Base-by-base conservation (phyloP, 2,888 invertebrate species). In the Andrena trimmerana region DNA sequence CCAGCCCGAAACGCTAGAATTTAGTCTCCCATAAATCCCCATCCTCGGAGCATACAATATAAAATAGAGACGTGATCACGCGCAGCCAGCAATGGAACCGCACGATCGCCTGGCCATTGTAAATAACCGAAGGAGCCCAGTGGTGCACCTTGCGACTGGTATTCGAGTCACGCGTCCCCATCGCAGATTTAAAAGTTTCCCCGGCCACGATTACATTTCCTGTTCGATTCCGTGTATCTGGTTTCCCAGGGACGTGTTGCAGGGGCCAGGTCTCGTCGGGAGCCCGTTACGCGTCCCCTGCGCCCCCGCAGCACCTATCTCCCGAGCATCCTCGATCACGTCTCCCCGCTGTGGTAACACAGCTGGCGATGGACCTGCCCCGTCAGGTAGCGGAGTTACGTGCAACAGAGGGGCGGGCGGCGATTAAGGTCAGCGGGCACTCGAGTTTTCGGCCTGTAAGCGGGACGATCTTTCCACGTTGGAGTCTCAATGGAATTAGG, bases 381-480 rank as follows among this genome's bases (percentile, higher is more conserved):
- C 62, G 27, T 42, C 48, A 50, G 31, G 20, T 31, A 62, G 20
- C 6, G 20, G 1, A 31, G 36, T 57, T 65, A 52, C 74, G 54
- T 62, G 71, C 74, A 74, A 69, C 36, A 1, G 65, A 48, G 33
- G 60, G 59, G 66, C 81, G 85, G 81, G n/a, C 65, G 59, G 69
- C 85, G 85, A 84, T 85, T 85, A 85, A 85, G 85, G 85, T 84
- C 84, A 85, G 69, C 69, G 27, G 24, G 33, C 66, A 57, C 80
- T 72, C 75, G 73, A 59, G 81, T 63, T 48, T 81, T 75, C 66
- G 57, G 52, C 52, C 68, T 54, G 60, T 54, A 69, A 73, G 83
- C 74, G 63, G 73, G 77, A 74, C 71, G 75, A 81, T 69, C 81
- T 50, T 50, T 16, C 66, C 42, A 57, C 27, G 60, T 63, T 54